phyloP scores from a whole-genome alignment of 1,140 invertebrate genomes.

The Drosophila miranda region DNA sequence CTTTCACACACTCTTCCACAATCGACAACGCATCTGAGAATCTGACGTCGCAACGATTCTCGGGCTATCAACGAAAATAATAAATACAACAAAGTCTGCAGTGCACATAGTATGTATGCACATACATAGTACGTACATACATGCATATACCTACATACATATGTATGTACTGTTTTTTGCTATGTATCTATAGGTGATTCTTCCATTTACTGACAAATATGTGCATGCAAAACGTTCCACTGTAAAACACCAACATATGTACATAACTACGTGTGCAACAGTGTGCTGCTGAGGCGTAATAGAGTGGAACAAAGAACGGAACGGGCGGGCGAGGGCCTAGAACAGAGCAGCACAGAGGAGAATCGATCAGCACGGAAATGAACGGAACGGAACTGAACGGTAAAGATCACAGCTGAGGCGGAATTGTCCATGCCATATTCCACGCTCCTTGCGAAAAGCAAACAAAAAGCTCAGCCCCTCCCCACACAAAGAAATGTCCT shows the following conservation, averaged over 20 bases:
- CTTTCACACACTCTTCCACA: neutral
- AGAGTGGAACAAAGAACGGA: conserved; percentile 56
- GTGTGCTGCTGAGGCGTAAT: conserved; percentile 36
- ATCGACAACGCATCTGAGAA: conserved; percentile 11
- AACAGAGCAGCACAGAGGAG: conserved; percentile 1
- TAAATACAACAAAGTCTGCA: conserved; percentile 25
- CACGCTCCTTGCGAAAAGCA: too few relatives aligned
- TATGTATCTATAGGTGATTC: neutral
- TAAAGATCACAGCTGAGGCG: neutral
- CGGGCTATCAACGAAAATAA: conserved; percentile 21
- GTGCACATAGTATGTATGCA: neutral
- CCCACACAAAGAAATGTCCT: too few relatives aligned
- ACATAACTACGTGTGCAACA: conserved; percentile 15
- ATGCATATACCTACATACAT: neutral
- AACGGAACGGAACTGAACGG: conserved; percentile 13
- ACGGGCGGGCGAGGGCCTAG: neutral
- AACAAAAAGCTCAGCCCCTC: too few relatives aligned
- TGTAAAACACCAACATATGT: neutral
- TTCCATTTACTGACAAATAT: too few relatives aligned
- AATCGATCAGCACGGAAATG: conserved; percentile 9
- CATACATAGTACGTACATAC: too few relatives aligned
- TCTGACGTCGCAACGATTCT: conserved; percentile 3
- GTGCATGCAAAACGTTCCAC: too few relatives aligned
- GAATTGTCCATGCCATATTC: conserved; percentile 10
- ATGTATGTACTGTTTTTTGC: neutral